Percentiles rank a stretch among this genome's conserved stretches.
Evolutionary conservation across 2,797 vertebrate species (phyloP).

Genomic region (Epinephelus awoara): DNA sequence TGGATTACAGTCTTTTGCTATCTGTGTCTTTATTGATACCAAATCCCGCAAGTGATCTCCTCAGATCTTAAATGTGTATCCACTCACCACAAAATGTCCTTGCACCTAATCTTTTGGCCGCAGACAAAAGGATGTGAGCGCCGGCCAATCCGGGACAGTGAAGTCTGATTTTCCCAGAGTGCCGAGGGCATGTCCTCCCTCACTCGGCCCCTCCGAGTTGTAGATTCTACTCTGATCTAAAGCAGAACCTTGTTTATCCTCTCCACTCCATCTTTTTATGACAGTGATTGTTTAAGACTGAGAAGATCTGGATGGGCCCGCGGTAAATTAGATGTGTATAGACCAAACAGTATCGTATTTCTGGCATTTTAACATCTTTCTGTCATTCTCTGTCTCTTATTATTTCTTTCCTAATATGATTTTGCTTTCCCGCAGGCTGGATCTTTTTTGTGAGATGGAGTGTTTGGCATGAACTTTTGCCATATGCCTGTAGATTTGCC

Average conservation of each 20-base stretch:
- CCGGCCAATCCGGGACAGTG: slow-evolving; percentile 45
- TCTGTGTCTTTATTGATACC: slow-evolving; percentile 78
- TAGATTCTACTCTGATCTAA: slow-evolving; percentile 73
- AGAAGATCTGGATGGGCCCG: slow-evolving; percentile 60
- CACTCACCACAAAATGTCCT: slow-evolving; percentile 75
- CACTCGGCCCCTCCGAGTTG: slow-evolving; percentile 37
- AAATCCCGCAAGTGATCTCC: slow-evolving; percentile 74
- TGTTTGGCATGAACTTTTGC: slow-evolving; percentile 86
- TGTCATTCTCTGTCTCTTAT: slow-evolving; percentile 63
- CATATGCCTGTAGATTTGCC: slow-evolving; percentile 85
- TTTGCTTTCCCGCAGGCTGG: slow-evolving; percentile 71
- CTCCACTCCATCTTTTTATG: slow-evolving; percentile 69
- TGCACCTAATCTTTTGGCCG: slow-evolving; percentile 78
- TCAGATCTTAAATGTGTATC: slow-evolving; percentile 75
- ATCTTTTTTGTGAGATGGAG: slow-evolving; percentile 75
- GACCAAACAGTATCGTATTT: slow-evolving; percentile 72
- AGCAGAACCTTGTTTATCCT: slow-evolving; percentile 77
- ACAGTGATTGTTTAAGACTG: slow-evolving; percentile 76
- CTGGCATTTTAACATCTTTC: slow-evolving; percentile 74
- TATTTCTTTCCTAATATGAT: slow-evolving; percentile 67
- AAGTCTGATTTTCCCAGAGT: slow-evolving; percentile 66
- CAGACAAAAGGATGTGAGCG: slow-evolving; percentile 71
- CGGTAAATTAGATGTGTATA: slow-evolving; percentile 69
- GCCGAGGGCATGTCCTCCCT: slow-evolving; percentile 61
- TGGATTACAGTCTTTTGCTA: slow-evolving; percentile 63